Conservation (phyloP, 1,140 invertebrate genomes). For the Tetranychus urticae region DNA sequence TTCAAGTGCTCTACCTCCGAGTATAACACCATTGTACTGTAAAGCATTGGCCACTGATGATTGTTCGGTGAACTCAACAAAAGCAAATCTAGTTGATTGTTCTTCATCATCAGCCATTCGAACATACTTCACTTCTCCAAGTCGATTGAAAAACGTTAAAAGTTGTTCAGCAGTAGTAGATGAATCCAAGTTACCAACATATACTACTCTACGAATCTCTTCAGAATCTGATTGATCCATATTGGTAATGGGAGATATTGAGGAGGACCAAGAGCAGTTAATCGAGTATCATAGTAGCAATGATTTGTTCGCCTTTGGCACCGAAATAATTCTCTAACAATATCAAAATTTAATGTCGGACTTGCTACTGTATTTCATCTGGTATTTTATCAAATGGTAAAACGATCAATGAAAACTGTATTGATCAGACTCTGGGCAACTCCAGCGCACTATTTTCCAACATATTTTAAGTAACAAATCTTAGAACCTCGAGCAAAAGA, state of each 20-base stretch:
- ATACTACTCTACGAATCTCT: slow-evolving; percentile 73
- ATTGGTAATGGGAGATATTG: slow-evolving; percentile 67
- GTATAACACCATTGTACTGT: slow-evolving; percentile 46
- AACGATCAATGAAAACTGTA: slow-evolving; percentile 95
- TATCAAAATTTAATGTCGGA: slow-evolving; percentile 61
- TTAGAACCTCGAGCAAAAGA: slow-evolving; percentile 45
- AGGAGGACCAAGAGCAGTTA: slow-evolving; percentile 56
- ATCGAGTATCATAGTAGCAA: slow-evolving; percentile 69
- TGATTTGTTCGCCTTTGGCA: slow-evolving; percentile 48
- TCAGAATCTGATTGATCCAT: slow-evolving; percentile 77
- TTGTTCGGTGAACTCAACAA: slow-evolving; percentile 86
- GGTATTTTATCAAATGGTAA: slow-evolving; percentile 63
- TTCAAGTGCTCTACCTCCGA: slow-evolving; percentile 35
- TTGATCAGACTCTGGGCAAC: slow-evolving; percentile 94
- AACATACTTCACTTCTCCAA: slow-evolving; percentile 85
- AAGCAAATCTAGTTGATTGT: slow-evolving; percentile 44
- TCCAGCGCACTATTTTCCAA: slow-evolving; percentile 53
- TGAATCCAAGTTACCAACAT: slow-evolving; percentile 47
- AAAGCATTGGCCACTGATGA: slow-evolving; percentile 60
- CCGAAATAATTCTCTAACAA: slow-evolving; percentile 60
- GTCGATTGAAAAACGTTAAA: slow-evolving; percentile 57
- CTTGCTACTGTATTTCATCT: slow-evolving; percentile 75
- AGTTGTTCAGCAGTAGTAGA: slow-evolving; percentile 41
- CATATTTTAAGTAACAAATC: slow-evolving; percentile 91
- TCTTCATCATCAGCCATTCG: slow-evolving; percentile 63